Base-by-base conservation (phyloP, 2,113 vertebrate genomes). In the Shinisaurus crocodilurus region DNA sequence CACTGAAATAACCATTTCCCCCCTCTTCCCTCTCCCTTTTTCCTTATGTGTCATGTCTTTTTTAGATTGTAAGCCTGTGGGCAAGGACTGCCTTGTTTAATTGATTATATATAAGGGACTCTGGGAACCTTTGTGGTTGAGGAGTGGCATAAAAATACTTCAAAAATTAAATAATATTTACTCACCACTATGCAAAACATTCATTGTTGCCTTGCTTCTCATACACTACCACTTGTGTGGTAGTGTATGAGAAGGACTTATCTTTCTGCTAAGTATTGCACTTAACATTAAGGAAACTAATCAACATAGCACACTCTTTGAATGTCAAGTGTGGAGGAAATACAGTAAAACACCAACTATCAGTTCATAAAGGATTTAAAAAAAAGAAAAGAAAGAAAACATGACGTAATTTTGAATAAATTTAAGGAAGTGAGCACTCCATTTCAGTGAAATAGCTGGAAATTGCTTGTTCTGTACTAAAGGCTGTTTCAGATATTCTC, bases 211-310 rank as follows among this genome's bases (percentile, higher is more conserved):
- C 43, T 43, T 87, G 72, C 25, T 18, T 76, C 37, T 86, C n/a
- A 6, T 77, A 1, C 50, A 43, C 54, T 75, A n/a, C 85, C 85
- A 87, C 37, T 87, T 87, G n/a, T n/a, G n/a, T n/a, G n/a, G n/a
- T n/a, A n/a, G n/a, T n/a, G n/a, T n/a, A n/a, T 18, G 72, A 76
- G 54, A 7, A 63, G 15, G 25, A 60, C 72, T 20, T 77, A 60
- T 87, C 54, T 87, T 87, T 76, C 72, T 4, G 6, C 76, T 57
- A 77, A 87, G 74, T 76, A 63, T 63, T 77, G 72, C 20, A 87
- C 86, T 87, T 77, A 77, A 63, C 37, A 63, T 87, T 60, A 63
- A 87, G 72, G 25, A 84, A 75, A 87, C 70, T 54, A 87, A 76
- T 60, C 72, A 87, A 43, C 72, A 87, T 57, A 29, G 48, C 85